Conservation (phyloP, 2,797 vertebrate species). For the Kryptolebias ocellatus region DNA sequence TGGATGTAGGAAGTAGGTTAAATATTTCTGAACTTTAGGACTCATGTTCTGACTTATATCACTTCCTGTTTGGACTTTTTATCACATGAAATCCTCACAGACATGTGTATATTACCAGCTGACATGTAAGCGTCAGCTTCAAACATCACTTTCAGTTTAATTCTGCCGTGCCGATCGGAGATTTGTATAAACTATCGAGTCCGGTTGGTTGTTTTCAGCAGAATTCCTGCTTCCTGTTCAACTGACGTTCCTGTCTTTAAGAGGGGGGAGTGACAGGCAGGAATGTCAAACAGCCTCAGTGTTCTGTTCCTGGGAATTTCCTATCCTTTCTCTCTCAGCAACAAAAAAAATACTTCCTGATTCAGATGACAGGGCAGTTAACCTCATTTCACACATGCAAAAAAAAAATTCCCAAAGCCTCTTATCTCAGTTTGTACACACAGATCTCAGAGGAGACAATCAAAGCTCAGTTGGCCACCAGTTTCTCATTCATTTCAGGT, state of each 20-base stretch:
- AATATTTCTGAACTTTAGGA: too few species aligned
- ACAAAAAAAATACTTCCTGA: constrained; percentile 70
- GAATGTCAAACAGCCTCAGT: constrained; percentile 68
- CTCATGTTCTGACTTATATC: too few species aligned
- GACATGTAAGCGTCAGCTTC: too few species aligned
- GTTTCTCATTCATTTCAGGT: constrained; percentile 50
- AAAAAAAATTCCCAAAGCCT: constrained; percentile 28
- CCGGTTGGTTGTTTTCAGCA: constrained; percentile 6
- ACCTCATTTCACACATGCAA: constrained; percentile 25
- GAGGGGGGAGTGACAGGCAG: constrained; percentile 34
- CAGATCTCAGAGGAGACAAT: constrained; percentile 17
- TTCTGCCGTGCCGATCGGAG: background rate
- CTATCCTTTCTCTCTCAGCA: constrained; percentile 50
- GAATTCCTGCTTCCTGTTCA: constrained; percentile 52
- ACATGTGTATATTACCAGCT: too few species aligned
- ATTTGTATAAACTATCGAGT: background rate
- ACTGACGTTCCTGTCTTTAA: constrained; percentile 44
- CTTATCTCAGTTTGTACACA: constrained; percentile 35
- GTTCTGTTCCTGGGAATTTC: constrained; percentile 73
- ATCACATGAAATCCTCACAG: too few species aligned
- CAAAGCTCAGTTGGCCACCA: background rate
- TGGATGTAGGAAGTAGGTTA: too few species aligned
- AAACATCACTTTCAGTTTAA: background rate
- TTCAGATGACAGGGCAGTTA: constrained; percentile 41
- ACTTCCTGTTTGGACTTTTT: too few species aligned